Evolutionary conservation across 2,797 vertebrate genomes (phyloP), one percentile per base, ranked within the genome.

Genomic region (Taeniopygia guttata): DNA sequence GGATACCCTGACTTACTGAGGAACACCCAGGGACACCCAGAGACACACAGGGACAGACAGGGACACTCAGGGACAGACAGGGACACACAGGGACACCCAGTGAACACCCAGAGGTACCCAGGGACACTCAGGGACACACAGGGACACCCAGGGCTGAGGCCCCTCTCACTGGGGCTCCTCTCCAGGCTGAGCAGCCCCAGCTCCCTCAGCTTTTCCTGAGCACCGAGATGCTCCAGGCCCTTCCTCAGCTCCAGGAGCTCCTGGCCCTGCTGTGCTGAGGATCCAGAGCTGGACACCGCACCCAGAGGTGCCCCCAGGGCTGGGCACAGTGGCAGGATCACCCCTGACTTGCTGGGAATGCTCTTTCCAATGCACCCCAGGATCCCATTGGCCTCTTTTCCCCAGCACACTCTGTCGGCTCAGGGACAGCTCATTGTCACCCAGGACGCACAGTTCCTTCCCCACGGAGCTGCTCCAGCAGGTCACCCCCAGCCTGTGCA

Each of bases 71-170:
- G 16, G 48, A 6, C 26, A 6, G 11, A 0, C 16, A 46, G 21
- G 43, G n/a, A 34, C 25, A 43, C 0, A 0, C 16, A 46, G 21
- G 43, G n/a, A 34, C 25, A 43, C 0, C 0, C 16, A 15, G 16
- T n/a, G n/a, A n/a, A n/a, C 11, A 11, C 10, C 10, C 38, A 38
- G 38, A 40, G 9, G 63, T 9, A n/a, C n/a, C n/a, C n/a, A n/a
- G n/a, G n/a, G n/a, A n/a, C n/a, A n/a, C n/a, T n/a, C 38, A 38
- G 38, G 38, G 38, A 38, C 38, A 16, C 42, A 42, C 38, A 13
- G 22, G 55, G n/a, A 58, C 34, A 68, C 9, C 21, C 36, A 34
- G n/a, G 36, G 23, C 34, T 30, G 29, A 40, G 26, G 8, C 2
- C 30, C 48, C 59, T 73, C 34, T 56, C 48, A 30, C 27, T 27